phyloP scores from a whole-genome alignment of 2,888 invertebrate species.

The Nomada hirtipes region DNA sequence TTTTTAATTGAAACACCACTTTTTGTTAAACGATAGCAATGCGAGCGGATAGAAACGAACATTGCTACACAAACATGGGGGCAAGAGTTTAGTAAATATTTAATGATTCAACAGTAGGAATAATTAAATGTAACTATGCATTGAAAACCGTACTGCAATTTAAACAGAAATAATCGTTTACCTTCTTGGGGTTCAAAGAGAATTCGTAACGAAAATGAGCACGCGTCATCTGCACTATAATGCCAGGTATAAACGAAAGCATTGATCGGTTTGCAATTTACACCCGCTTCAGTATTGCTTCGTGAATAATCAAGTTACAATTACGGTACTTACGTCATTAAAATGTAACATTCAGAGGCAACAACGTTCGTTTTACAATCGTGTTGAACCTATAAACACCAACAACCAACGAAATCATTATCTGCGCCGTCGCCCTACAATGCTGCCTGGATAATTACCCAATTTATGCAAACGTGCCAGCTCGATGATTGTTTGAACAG shows the following conservation, averaged over 20 bases:
- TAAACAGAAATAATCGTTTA: no score
- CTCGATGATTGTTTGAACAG: background rate
- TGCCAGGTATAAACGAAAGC: constrained; percentile 8
- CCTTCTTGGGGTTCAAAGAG: no score
- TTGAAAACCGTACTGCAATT: no score
- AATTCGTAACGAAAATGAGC: background rate
- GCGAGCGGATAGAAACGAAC: no score
- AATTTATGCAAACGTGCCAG: background rate
- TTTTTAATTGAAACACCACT: no score
- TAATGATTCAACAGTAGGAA: no score
- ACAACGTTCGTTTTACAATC: constrained; percentile 11
- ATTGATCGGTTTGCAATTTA: background rate
- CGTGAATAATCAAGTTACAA: constrained; percentile 13
- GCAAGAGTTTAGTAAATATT: no score
- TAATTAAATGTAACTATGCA: no score
- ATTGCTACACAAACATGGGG: no score
- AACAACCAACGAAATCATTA: constrained; percentile 18
- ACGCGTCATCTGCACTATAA: background rate
- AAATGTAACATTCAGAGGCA: constrained; percentile 18
- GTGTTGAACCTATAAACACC: constrained; percentile 5
- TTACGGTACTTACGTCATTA: background rate
- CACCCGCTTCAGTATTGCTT: constrained; percentile 6
- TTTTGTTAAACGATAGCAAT: no score
- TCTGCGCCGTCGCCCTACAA: background rate
- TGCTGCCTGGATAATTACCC: constrained; percentile 12